phyloP scores from a whole-genome alignment of 1,140 invertebrate species.

The Sycophaga agraensis region DNA sequence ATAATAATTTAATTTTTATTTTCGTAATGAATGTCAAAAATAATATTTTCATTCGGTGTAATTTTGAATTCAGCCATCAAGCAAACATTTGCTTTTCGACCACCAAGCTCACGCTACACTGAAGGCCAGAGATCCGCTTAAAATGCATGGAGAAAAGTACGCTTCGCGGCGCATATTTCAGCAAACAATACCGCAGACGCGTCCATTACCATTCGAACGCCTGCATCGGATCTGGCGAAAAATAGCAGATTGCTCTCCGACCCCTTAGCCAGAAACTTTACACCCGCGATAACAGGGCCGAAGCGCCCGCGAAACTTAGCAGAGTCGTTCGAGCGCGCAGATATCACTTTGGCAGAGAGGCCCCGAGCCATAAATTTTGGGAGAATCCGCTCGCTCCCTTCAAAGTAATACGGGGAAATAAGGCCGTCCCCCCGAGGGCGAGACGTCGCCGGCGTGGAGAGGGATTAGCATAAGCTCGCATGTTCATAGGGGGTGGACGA shows the following conservation, averaged over 20 bases:
- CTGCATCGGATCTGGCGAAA: neutral
- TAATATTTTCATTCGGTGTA: too few species aligned
- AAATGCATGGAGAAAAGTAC: neutral
- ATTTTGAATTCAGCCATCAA: neutral
- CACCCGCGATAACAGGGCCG: neutral
- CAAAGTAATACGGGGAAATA: constrained; percentile 14
- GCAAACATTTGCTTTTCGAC: too few species aligned
- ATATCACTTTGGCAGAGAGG: neutral
- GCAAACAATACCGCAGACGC: neutral
- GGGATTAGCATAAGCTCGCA: constrained; percentile 23
- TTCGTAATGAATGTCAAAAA: too few species aligned
- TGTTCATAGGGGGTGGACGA: constrained; percentile 14
- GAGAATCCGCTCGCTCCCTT: neutral
- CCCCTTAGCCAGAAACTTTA: neutral
- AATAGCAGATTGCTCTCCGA: too few species aligned
- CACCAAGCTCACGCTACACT: too few species aligned
- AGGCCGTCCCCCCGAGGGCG: neutral
- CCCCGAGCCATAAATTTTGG: constrained; percentile 10
- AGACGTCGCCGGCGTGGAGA: neutral
- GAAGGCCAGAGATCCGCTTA: too few species aligned
- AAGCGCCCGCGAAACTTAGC: too few species aligned
- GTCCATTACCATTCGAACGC: constrained; percentile 4
- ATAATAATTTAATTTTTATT: too few species aligned
- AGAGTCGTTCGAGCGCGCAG: too few species aligned
- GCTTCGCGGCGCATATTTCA: neutral